Base-by-base conservation (phyloP, 2,797 vertebrate species). In the Acanthurus tractus region DNA sequence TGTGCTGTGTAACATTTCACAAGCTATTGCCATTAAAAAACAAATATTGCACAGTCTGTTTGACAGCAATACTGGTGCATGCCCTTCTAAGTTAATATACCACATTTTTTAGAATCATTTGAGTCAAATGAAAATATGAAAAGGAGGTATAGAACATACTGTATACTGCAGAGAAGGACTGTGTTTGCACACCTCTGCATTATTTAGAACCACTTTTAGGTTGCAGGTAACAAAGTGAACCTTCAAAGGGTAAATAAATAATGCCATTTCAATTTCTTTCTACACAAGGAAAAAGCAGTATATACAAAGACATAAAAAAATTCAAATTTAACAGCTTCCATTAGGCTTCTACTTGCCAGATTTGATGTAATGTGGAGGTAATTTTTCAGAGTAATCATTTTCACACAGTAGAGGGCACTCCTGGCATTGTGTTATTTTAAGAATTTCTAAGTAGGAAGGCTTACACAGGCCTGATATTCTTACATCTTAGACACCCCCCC, bases 211-310 rank as follows among this genome's bases (percentile, higher is more conserved):
- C 82, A 74, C 77, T 65, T 64, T 73, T 64, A 81, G 53, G 40
- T 63, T 83, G 67, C 76, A 83, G 67, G 72, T 81, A 66, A 59
- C 42, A 68, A 86, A 86, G 78, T 85, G 78, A 74, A 74, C 70
- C 64, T 73, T 70, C 38, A 63, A 36, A 62, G 34, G 52, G 84
- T 87, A 54, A 92, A 91, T 90, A 81, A 90, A 79, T 88, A 74
- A 89, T 86, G 20, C 9, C 9, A 25, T 67, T 81, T 87, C 63
- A 78, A 29, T 78, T 77, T 78, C 50, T 63, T 76, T 29, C 18
- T 71, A 63, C 23, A 50, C 14, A 14, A 59, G 75, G 53, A 44
- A 73, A 64, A 79, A 13, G 48, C 44, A 25, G 78, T 74, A 62
- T 56, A 50, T 22, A 70, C 8, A 34, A n/a, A 67, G 36, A 64